phyloP scores from a whole-genome alignment of 2,888 invertebrate genomes.

The Chirona hameri region DNA sequence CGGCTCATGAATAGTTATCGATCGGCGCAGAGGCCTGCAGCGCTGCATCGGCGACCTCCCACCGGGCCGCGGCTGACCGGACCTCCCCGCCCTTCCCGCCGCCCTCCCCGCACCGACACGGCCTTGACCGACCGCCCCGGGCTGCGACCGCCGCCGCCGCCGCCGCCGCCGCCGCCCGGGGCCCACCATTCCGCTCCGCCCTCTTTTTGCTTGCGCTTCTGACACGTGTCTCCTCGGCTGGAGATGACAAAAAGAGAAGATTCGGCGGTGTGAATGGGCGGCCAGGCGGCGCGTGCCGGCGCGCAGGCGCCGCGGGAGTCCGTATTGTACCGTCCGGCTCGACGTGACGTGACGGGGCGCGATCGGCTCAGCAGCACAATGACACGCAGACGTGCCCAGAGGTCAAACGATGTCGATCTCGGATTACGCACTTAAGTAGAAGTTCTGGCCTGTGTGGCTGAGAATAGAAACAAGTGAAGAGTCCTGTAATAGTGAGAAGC shows the following conservation, averaged over 20 bases:
- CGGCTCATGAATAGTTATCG: conserved; percentile 3
- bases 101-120: background rate
- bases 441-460: too few relatives aligned
- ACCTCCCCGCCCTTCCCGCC: background rate
- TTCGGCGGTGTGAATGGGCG: background rate
- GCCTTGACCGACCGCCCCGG: background rate
- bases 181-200: too few relatives aligned
- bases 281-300: background rate
- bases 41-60: too few relatives aligned
- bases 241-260: background rate
- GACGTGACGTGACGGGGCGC: background rate
- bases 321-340: background rate
- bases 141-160: background rate
- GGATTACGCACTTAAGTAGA: too few relatives aligned
- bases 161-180: background rate
- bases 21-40: too few relatives aligned
- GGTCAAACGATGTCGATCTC: too few relatives aligned
- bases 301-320: background rate
- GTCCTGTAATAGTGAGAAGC: too few relatives aligned
- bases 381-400: background rate
- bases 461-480: too few relatives aligned
- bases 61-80: background rate
- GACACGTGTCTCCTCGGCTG: background rate
- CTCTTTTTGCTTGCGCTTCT: background rate
- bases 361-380: background rate